Conservation (phyloP, 2,113 vertebrate genomes). For the Platichthys flesus region DNA sequence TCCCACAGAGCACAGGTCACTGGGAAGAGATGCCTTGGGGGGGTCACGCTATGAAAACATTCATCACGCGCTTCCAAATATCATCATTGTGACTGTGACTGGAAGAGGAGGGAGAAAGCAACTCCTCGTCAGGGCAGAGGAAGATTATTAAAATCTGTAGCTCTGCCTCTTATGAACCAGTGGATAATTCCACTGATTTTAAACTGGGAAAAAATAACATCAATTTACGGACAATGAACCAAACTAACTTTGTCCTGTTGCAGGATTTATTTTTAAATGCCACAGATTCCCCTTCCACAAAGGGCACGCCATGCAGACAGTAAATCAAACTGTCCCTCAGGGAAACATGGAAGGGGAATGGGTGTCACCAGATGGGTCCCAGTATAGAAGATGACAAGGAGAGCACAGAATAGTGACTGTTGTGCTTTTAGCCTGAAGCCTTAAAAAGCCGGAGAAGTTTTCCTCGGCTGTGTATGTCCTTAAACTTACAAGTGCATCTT, state of each 20-base stretch:
- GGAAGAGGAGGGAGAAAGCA: slow-evolving; percentile 20
- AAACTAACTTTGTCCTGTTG: slow-evolving; percentile 15
- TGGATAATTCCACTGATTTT: background rate
- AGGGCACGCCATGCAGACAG: slow-evolving; percentile 63
- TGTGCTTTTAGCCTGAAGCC: slow-evolving; percentile 43
- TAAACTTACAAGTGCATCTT: background rate
- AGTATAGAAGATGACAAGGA: slow-evolving; percentile 78
- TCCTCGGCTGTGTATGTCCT: slow-evolving; percentile 23
- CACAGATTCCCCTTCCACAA: slow-evolving; percentile 67
- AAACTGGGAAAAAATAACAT: background rate
- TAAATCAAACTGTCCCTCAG: slow-evolving; percentile 76
- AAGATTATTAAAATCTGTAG: slow-evolving; percentile 36
- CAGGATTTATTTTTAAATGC: slow-evolving; percentile 62
- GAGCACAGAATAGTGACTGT: slow-evolving; percentile 57
- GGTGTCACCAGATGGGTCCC: slow-evolving; percentile 70
- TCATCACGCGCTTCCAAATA: slow-evolving; percentile 63
- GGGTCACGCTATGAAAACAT: slow-evolving; percentile 66
- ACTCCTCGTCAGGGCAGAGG: slow-evolving; percentile 38
- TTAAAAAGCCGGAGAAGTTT: slow-evolving; percentile 35
- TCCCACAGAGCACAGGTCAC: slow-evolving; percentile 70
- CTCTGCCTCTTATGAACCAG: slow-evolving; percentile 8
- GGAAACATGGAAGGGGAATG: slow-evolving; percentile 63
- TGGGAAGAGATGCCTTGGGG: slow-evolving; percentile 56
- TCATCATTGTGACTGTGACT: slow-evolving; percentile 56
- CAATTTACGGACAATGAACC: background rate